Evolutionary conservation across 1,140 invertebrate species (phyloP).

Genomic region (Lepidostoma basale): DNA sequence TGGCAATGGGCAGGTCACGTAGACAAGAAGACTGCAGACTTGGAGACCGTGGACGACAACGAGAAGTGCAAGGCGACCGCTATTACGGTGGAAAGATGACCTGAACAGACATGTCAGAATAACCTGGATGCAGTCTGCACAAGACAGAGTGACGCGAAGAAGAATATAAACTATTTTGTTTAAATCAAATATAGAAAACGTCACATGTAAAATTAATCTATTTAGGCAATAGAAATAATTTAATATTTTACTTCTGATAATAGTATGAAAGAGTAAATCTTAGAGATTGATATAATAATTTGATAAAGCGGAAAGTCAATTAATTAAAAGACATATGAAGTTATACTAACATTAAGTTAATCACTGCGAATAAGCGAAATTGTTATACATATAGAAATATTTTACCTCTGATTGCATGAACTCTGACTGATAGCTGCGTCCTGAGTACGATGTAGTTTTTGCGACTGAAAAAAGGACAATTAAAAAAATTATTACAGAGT

Average conservation of each 20-base stretch:
- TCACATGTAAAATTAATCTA: too few species aligned
- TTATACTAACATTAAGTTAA: not conserved
- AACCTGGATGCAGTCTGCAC: too few species aligned
- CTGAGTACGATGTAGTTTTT: constrained; percentile 96
- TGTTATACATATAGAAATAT: not conserved
- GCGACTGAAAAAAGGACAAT: constrained; percentile 79
- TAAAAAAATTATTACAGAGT: constrained; percentile 48
- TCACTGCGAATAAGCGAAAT: not conserved
- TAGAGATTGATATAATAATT: not conserved
- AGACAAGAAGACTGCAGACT: too few species aligned
- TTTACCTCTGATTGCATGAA: constrained; percentile 98
- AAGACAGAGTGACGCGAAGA: too few species aligned
- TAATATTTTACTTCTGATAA: not conserved
- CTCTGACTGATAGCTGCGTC: constrained; percentile 94
- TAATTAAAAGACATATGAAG: not conserved
- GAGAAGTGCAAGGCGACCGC: too few species aligned
- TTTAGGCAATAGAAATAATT: too few species aligned
- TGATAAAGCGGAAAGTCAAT: not conserved
- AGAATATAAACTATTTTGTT: too few species aligned
- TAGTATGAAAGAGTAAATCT: not conserved
- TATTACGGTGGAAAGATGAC: too few species aligned
- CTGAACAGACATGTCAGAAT: too few species aligned
- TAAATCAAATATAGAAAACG: too few species aligned
- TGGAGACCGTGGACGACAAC: too few species aligned
- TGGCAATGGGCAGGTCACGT: too few species aligned